phyloP scores from a whole-genome alignment of 2,113 vertebrate genomes.

The Ciconia stormi region DNA sequence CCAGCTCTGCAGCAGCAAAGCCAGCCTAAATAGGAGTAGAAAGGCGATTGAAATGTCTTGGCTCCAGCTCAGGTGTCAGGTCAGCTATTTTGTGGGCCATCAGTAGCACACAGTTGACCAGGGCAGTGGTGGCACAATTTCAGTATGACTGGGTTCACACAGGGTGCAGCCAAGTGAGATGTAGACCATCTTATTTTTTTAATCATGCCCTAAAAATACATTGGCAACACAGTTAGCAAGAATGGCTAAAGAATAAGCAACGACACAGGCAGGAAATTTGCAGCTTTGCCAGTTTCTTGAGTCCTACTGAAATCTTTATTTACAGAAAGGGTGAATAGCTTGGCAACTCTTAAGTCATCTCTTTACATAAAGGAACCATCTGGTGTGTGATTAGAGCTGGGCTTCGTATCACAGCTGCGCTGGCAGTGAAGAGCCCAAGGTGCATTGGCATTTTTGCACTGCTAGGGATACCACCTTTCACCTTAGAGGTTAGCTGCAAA shows the following conservation, averaged over 20 bases:
- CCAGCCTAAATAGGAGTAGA: background rate
- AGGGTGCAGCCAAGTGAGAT: background rate
- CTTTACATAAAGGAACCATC: constrained; percentile 50
- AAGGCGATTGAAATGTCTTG: background rate
- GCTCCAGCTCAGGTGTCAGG: background rate
- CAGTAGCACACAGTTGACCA: background rate
- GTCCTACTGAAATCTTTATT: constrained; percentile 36
- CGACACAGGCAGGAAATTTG: background rate
- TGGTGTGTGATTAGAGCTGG: constrained; percentile 37
- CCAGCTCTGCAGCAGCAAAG: background rate
- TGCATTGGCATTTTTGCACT: background rate
- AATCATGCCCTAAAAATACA: constrained; percentile 16
- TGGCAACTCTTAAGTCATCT: constrained; percentile 43
- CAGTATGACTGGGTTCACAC: background rate
- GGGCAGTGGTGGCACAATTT: background rate
- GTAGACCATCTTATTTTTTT: background rate
- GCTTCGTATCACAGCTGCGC: background rate
- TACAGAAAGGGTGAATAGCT: constrained; percentile 61
- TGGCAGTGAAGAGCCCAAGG: background rate
- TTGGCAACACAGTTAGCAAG: background rate
- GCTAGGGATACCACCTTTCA: background rate
- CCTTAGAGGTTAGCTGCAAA: background rate
- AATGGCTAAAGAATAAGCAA: background rate
- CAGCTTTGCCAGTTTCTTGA: constrained; percentile 26
- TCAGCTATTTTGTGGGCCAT: background rate